Conservation (phyloP, 2,888 invertebrate genomes). For the Acronicta alni region DNA sequence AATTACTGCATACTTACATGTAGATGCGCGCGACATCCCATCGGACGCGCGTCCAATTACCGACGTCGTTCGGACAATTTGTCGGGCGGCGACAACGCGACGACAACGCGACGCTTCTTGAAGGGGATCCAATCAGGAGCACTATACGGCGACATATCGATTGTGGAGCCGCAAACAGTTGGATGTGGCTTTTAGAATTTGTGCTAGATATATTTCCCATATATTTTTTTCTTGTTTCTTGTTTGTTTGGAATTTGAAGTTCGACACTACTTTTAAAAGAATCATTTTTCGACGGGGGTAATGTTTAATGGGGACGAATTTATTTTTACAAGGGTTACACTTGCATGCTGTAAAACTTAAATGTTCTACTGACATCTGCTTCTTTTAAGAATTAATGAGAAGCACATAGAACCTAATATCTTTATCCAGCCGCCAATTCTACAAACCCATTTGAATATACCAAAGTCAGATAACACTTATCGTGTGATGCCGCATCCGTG, state of each 20-base stretch:
- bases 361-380: no score
- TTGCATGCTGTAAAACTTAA: no score
- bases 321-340: no score
- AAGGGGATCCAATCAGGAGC: slow-evolving; percentile 57
- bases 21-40: slow-evolving; percentile 39
- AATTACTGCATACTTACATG: slow-evolving; percentile 28
- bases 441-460: no score
- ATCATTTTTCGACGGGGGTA: no score
- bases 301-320: no score
- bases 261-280: no score
- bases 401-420: no score
- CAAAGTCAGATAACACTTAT: background rate
- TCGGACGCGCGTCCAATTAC: slow-evolving; percentile 59
- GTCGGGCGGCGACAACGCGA: slow-evolving; percentile 41
- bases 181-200: slow-evolving; percentile 29
- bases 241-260: background rate
- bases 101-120: slow-evolving; percentile 52
- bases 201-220: no score
- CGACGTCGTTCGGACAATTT: slow-evolving; percentile 55
- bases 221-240: no score
- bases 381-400: no score
- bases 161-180: slow-evolving; percentile 1
- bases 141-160: slow-evolving; percentile 50
- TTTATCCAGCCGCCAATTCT: no score
- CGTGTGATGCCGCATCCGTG: slow-evolving; percentile 26